These are phyloP conservation scores for Spilosoma lubricipeda DNA, from an alignment of 2,888 invertebrate genomes.

Conservation along the genomic window DNA sequence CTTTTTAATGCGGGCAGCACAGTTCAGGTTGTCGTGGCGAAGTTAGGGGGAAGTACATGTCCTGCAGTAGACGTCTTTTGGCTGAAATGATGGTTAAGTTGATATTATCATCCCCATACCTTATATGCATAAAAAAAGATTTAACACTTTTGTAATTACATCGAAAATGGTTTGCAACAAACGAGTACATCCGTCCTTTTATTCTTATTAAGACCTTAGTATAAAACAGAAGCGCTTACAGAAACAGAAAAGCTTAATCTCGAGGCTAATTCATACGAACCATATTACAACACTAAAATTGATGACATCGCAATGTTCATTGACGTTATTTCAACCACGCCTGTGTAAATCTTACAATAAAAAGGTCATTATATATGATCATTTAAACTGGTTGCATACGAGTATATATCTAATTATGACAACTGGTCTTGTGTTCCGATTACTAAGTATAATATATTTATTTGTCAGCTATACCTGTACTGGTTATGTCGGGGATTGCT, in stretches of 20 bases:
- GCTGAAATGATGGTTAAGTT: too few species aligned
- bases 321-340: slow-evolving; percentile 49
- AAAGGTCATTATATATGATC: slow-evolving; percentile 36
- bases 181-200: neutral
- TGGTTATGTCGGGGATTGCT: neutral
- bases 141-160: neutral
- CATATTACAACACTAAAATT: slow-evolving; percentile 31
- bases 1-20: too few species aligned
- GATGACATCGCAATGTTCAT: slow-evolving; percentile 45
- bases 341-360: slow-evolving; percentile 49
- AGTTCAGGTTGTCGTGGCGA: too few species aligned
- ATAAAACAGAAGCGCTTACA: slow-evolving; percentile 19
- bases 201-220: slow-evolving; percentile 4
- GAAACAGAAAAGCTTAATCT: slow-evolving; percentile 27
- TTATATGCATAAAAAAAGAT: neutral
- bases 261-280: slow-evolving; percentile 30
- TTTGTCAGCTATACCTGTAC: slow-evolving; percentile 28
- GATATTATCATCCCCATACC: too few species aligned
- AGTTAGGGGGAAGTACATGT: too few species aligned
- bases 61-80: too few species aligned
- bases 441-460: slow-evolving; percentile 38
- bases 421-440: slow-evolving; percentile 39
- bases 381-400: slow-evolving; percentile 47
- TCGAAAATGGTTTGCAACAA: neutral
- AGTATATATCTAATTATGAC: slow-evolving; percentile 28